A percentile compares a stretch with the other conserved stretches of the same genome.
phyloP scores from a whole-genome alignment of 2,113 vertebrate genomes.

The Aramus guarauna region DNA sequence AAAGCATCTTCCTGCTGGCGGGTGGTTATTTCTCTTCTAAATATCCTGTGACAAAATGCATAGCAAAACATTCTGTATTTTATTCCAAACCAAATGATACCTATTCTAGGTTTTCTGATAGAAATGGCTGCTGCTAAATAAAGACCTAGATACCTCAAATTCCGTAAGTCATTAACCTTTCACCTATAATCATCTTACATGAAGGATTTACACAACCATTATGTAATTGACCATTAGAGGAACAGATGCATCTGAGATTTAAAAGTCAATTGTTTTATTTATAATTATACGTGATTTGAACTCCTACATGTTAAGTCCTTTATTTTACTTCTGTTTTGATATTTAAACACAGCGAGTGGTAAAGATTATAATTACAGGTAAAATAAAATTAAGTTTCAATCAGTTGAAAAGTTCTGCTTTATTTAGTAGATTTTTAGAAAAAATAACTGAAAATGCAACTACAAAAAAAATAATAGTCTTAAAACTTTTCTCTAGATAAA shows the following conservation, averaged over 20 bases:
- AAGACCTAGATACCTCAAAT: constrained; percentile 23
- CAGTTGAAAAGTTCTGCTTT: neutral
- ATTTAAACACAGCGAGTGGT: neutral
- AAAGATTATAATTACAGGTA: neutral
- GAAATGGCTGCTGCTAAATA: constrained; percentile 34
- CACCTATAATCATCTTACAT: constrained; percentile 69
- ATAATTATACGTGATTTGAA: neutral
- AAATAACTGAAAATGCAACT: neutral
- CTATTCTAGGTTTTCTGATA: neutral
- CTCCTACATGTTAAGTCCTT: neutral
- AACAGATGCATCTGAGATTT: constrained; percentile 46
- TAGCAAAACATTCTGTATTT: neutral
- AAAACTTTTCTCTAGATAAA: neutral
- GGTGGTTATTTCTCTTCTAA: neutral
- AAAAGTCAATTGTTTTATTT: constrained; percentile 43
- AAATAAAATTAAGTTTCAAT: neutral
- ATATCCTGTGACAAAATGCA: neutral
- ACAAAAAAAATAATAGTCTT: neutral
- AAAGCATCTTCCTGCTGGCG: neutral
- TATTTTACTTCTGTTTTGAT: neutral
- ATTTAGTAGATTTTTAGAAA: neutral
- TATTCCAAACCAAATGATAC: neutral
- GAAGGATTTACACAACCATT: constrained; percentile 59
- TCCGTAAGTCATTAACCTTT: constrained; percentile 61
- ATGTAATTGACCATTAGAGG: constrained; percentile 67